Base-by-base conservation (phyloP, 2,797 vertebrate genomes). In the Sitta carolinensis region DNA sequence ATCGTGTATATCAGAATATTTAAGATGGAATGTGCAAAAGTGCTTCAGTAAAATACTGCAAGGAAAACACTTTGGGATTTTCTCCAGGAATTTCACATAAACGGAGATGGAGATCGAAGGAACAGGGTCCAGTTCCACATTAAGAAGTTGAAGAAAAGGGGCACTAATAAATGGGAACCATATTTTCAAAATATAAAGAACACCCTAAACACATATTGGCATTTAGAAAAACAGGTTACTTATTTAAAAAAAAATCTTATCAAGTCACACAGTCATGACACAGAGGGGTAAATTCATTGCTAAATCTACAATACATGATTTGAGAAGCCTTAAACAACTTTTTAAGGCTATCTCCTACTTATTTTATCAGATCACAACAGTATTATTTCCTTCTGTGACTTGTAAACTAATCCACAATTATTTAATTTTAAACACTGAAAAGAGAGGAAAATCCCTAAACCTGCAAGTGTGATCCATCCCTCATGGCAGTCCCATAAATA, bases 131-230 rank as follows among this genome's bases (percentile, higher is more conserved):
- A 21, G 9, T 6, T 38, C 14, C 29, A 70, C 26, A 32, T 13
- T 3, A 57, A 62, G 26, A 74, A 67, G 15, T 1, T 63, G 42
- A 81, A 78, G 27, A 72, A 57, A 55, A 69, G 22, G 4, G 85
- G 8, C 3, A 18, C 13, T 59, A 79, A 30, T 32, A 87, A 69
- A 72, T 16, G 17, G 32, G 48, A 79, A 73, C 47, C 0, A 1
- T 15, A n/a, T 58, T 79, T 69, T 63, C 18, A 52, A 73, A 78
- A 77, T 47, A 29, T 16, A 43, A 70, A 59, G 23, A 74, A 43
- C 1, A n/a, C 8, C 2, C 13, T 55, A 75, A 81, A 54, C 6
- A 3, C 0, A 4, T 7, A 66, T 43, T n/a, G 63, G 23, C n/a
- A 81, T 27, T 72, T 51, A 42, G 63, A 75, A 85, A 40, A 22